Evolutionary conservation across 2,113 vertebrate species (phyloP).

Genomic region (Regulus satrapa): DNA sequence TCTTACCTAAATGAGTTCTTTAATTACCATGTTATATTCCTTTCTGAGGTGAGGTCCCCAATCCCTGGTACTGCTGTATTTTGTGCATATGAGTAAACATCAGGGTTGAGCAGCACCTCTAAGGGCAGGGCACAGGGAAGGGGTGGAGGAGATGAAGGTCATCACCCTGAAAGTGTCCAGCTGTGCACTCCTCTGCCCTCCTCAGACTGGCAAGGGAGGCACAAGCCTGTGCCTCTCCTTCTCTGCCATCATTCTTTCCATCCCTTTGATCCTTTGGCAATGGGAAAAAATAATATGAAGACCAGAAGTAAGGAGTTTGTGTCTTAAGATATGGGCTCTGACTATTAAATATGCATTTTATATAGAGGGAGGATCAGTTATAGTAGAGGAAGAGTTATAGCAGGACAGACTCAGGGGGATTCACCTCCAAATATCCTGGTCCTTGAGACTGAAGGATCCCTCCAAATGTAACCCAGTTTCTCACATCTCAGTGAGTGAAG

Average conservation of each 20-base stretch:
- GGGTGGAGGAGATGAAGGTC: background rate
- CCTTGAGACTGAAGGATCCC: background rate
- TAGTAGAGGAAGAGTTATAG: background rate
- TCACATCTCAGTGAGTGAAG: accelerated
- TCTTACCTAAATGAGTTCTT: background rate
- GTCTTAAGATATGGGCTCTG: background rate
- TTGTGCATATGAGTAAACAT: background rate
- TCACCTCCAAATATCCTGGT: background rate
- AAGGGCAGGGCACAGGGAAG: background rate
- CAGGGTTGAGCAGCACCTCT: background rate
- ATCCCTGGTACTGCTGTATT: background rate
- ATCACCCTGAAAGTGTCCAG: background rate
- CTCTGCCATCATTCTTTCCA: background rate
- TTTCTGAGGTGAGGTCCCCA: background rate
- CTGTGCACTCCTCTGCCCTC: background rate
- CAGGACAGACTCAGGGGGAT: background rate
- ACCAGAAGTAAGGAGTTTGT: background rate
- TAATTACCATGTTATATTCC: background rate
- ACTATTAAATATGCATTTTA: background rate
- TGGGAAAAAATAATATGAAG: background rate
- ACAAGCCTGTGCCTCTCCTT: background rate
- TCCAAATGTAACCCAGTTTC: background rate
- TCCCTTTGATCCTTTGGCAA: background rate
- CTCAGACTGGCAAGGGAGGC: accelerated
- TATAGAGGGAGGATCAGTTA: background rate